Base-by-base conservation (phyloP, 2,113 vertebrate genomes). In the Drymodes brunneopygia region DNA sequence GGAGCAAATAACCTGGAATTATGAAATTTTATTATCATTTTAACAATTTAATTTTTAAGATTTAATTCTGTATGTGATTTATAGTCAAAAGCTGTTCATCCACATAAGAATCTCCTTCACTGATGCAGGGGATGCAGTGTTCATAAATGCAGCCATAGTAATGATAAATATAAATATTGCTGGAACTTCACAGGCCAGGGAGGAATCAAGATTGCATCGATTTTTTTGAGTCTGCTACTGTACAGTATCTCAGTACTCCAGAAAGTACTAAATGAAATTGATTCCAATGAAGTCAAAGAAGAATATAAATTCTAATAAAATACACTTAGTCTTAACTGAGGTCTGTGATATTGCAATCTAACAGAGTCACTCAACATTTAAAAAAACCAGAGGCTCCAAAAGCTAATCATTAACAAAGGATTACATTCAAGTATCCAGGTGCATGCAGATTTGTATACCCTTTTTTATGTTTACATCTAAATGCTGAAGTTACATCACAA, bases 271-370 rank as follows among this genome's bases (percentile, higher is more conserved):
- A 72, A 57, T 18, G 19, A 88, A 88, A 95, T 72, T 84, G 48
- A 87, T 87, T 92, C 23, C 29, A 69, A 12, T 53, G 4, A 70
- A 89, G 40, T 65, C n/a, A 87, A 93, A 60, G 64, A 60, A 72
- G 50, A 78, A 84, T 25, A 91, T 38, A 91, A 84, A 85, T 86
- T 92, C 61, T 66, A 85, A 81, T 19, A n/a, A 66, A 79, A 64
- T 33, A 45, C 4, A 65, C 8, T 58, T 31, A 53, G 22, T 28
- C 35, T 65, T 60, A 81, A 64, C 36, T 71, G 56, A 86, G 85
- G 27, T 60, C 51, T 71, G 15, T 27, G 28, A 36, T 36, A 66
- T 3, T 84, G 20, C 11, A 73, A 23, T 47, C 33, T 11, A 15
- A 74, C 35, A 42, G 0, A 95, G 35, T 38, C 28, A 65, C 22